phyloP scores from a whole-genome alignment of 2,888 invertebrate species.

The Agriotes lineatus region DNA sequence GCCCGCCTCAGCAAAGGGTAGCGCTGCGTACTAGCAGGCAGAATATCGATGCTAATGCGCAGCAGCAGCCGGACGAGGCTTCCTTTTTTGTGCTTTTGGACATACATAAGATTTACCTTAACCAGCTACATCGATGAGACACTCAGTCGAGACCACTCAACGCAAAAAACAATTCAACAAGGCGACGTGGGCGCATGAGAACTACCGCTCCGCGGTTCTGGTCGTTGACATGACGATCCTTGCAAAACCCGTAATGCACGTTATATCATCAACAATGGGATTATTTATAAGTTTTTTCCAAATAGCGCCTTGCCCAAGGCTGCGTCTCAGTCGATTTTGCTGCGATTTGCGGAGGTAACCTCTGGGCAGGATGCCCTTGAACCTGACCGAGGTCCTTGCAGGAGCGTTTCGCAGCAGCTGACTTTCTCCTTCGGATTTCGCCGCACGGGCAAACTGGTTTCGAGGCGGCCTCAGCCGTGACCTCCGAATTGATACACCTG shows the following conservation, averaged over 20 bases:
- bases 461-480: conserved; percentile 37
- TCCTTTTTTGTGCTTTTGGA: too few species aligned
- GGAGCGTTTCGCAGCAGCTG: conserved; percentile 4
- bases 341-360: not conserved
- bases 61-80: too few species aligned
- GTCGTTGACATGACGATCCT: conserved; percentile 16
- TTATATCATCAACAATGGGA: not conserved
- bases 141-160: not conserved
- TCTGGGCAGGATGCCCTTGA: conserved; percentile 25
- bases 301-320: not conserved
- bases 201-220: not conserved
- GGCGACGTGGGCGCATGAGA: not conserved
- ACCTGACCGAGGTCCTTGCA: conserved; percentile 34
- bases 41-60: too few species aligned
- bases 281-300: not conserved
- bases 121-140: too few species aligned
- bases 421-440: conserved; percentile 32
- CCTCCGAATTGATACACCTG: conserved; percentile 31
- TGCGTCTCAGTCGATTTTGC: not conserved
- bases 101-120: too few species aligned
- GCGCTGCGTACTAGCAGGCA: too few species aligned
- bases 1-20: too few species aligned
- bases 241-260: not conserved
- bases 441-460: conserved; percentile 27
- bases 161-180: not conserved